Conservation (phyloP, 2,113 vertebrate species). For the Recurvirostra avosetta region DNA sequence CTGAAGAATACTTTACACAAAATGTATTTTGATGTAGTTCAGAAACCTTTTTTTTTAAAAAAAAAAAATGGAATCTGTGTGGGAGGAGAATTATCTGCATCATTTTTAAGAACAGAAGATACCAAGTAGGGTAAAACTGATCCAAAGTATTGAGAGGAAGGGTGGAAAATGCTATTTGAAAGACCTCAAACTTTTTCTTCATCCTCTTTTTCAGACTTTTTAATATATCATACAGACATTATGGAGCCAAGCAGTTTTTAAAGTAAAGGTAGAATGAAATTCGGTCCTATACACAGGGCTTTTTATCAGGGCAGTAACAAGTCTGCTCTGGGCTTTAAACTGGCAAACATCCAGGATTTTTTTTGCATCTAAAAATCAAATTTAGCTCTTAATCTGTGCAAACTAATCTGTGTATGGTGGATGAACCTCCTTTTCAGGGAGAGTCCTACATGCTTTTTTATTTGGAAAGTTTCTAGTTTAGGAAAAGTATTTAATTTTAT, state of each 20-base stretch:
- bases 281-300: neutral
- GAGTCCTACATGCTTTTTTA: neutral
- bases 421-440: neutral
- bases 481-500: neutral
- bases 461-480: neutral
- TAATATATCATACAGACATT: neutral
- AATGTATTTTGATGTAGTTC: neutral
- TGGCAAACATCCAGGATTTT: neutral
- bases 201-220: neutral
- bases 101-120: neutral
- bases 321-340: neutral
- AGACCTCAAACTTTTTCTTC: neutral
- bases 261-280: neutral
- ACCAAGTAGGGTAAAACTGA: neutral
- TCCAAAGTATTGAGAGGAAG: neutral
- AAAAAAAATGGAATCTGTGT: neutral
- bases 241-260: neutral
- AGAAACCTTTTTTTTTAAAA: neutral
- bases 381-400: neutral
- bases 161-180: neutral
- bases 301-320: neutral
- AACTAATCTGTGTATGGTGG: neutral
- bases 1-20: neutral
- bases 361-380: neutral
- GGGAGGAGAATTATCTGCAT: neutral